Conservation (phyloP, 2,888 invertebrate species). For the Helleia helle region DNA sequence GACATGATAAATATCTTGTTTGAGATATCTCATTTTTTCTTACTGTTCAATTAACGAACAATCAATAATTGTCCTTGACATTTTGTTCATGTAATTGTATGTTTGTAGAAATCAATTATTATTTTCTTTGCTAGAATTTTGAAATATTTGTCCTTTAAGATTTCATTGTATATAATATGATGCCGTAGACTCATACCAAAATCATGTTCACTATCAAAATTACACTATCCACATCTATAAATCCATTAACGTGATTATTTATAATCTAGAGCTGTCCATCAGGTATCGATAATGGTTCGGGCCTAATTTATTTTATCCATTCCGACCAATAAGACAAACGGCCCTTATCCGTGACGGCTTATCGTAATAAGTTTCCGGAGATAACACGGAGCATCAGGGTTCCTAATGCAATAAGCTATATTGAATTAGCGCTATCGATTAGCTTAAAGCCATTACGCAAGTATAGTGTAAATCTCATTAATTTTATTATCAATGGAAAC, state of each 20-base stretch:
- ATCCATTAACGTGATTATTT: conserved; percentile 36
- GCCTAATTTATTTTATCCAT: conserved; percentile 38
- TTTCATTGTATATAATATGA: too few species aligned
- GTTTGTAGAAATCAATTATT: too few species aligned
- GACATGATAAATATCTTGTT: too few species aligned
- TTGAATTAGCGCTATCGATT: conserved; percentile 9
- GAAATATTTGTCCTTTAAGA: too few species aligned
- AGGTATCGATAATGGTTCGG: conserved; percentile 47
- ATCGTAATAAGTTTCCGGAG: conserved; percentile 67
- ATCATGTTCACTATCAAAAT: too few species aligned
- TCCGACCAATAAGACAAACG: conserved; percentile 39
- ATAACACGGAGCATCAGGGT: conserved; percentile 35
- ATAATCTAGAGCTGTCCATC: conserved; percentile 61
- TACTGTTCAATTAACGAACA: too few species aligned
- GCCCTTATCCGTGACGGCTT: conserved; percentile 52
- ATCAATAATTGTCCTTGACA: too few species aligned
- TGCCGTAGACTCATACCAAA: too few species aligned
- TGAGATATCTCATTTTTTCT: too few species aligned
- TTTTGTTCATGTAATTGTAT: too few species aligned
- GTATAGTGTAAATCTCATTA: background rate
- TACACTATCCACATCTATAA: conserved; percentile 11
- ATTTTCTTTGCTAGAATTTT: too few species aligned
- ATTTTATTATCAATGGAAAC: too few species aligned
- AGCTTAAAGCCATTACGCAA: background rate
- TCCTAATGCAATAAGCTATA: conserved; percentile 11